Evolutionary conservation across 2,888 invertebrate genomes (phyloP).

Genomic region (Dorcus parallelipipedus): DNA sequence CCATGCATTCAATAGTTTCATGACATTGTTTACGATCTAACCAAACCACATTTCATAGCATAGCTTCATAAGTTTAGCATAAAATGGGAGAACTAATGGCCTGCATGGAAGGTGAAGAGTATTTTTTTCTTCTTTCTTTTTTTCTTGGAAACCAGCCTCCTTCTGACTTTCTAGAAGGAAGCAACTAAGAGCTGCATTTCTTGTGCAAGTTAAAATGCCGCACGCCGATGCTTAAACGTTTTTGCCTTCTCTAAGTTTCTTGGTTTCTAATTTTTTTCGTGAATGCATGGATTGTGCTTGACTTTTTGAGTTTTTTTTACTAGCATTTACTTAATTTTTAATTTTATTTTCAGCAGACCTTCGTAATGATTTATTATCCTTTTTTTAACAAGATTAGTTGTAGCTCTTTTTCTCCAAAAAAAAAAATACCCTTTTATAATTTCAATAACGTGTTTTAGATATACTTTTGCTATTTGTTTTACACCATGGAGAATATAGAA

Average conservation of each 20-base stretch:
- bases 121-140: background rate
- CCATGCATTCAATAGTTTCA: background rate
- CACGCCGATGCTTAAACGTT: too few relatives aligned
- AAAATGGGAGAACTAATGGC: background rate
- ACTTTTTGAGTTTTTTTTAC: background rate
- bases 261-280: background rate
- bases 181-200: background rate
- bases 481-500: too few relatives aligned
- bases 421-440: too few relatives aligned
- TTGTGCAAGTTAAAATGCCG: too few relatives aligned
- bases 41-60: slow-evolving; percentile 44
- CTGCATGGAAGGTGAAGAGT: slow-evolving; percentile 8
- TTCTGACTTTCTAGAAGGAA: background rate
- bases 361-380: too few relatives aligned
- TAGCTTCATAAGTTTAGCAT: slow-evolving; percentile 40
- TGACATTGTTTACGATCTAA: slow-evolving; percentile 25
- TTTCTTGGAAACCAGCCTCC: background rate
- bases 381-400: too few relatives aligned
- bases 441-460: too few relatives aligned
- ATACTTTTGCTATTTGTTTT: too few relatives aligned
- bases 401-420: too few relatives aligned
- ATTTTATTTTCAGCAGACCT: too few relatives aligned
- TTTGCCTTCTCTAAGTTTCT: too few relatives aligned
- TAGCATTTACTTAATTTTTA: too few relatives aligned
- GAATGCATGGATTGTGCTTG: background rate